phyloP scores from a whole-genome alignment of 2,888 invertebrate species.

The Lamellibrachia columna region DNA sequence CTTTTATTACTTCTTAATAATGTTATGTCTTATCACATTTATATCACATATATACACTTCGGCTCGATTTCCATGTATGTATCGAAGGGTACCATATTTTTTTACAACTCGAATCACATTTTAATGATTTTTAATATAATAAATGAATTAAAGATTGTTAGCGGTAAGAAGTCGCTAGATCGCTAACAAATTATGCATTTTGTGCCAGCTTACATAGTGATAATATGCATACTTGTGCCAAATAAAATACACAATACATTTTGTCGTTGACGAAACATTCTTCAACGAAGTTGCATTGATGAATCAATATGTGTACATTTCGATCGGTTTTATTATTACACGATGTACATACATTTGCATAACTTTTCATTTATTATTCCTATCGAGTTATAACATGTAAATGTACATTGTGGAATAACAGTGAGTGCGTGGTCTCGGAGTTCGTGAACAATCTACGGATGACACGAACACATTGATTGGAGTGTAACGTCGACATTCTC shows the following conservation, averaged over 20 bases:
- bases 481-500: background rate
- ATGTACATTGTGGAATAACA: background rate
- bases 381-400: background rate
- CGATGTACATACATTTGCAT: background rate
- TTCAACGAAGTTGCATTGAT: background rate
- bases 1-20: too few species aligned
- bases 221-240: too few species aligned
- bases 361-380: background rate
- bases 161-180: too few species aligned
- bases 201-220: too few species aligned
- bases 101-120: too few species aligned
- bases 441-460: background rate
- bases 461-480: background rate
- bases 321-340: background rate
- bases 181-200: too few species aligned
- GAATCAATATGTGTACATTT: background rate
- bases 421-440: background rate
- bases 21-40: too few species aligned
- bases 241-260: background rate
- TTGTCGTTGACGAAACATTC: background rate
- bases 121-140: too few species aligned
- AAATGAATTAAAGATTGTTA: too few species aligned
- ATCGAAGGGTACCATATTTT: too few species aligned
- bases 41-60: too few species aligned
- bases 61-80: too few species aligned